phyloP scores from a whole-genome alignment of 2,797 vertebrate species.

The Gobionotothen gibberifrons region DNA sequence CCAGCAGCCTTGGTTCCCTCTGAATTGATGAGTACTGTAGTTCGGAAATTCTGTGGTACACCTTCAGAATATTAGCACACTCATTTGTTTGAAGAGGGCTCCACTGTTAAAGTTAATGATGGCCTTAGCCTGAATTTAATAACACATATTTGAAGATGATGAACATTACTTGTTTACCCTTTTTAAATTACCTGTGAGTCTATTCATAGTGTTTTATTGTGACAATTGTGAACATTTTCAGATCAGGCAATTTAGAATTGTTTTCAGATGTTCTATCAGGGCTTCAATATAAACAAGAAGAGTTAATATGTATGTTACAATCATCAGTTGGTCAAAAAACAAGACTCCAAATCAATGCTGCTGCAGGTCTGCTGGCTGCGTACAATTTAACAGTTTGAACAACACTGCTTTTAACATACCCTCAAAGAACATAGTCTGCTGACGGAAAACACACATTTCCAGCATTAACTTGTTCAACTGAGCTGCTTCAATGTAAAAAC shows the following conservation, averaged over 20 bases:
- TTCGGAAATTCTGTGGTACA: no score
- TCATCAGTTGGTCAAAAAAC: not conserved
- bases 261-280: no score
- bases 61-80: not conserved
- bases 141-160: not conserved
- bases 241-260: no score
- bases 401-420: not conserved
- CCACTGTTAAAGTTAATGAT: not conserved
- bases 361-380: not conserved
- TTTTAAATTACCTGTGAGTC: no score
- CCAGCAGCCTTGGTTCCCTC: not conserved
- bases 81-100: not conserved
- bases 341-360: not conserved
- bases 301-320: not conserved
- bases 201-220: no score
- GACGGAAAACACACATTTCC: not conserved
- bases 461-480: not conserved
- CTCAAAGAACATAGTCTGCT: not conserved
- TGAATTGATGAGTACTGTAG: not conserved
- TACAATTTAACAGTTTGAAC: not conserved
- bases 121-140: not conserved
- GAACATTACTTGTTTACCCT: not conserved
- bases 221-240: no score
- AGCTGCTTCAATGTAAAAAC: slow-evolving; percentile 19
- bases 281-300: not conserved